Base-by-base conservation (phyloP, 2,888 invertebrate genomes). In the Agrotis ipsilon region DNA sequence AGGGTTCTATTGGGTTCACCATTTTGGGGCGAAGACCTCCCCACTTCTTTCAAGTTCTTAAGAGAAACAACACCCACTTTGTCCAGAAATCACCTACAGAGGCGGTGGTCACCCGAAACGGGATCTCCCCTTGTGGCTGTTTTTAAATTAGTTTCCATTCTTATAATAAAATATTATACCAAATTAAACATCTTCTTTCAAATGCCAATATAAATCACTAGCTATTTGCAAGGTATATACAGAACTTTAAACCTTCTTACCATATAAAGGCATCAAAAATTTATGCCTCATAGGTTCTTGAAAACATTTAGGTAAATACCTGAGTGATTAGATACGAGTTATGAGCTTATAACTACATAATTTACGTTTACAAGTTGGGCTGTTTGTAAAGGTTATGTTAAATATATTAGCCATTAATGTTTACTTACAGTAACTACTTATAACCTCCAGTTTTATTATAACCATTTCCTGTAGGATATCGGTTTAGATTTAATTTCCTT, bases 291-390 rank as follows among this genome's bases (percentile, higher is more conserved):
- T 67, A 67, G 32, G 59, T 66, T 81, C 62, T 78, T 32, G 66
- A 59, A 66, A 59, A 78, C 67, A 78, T 84, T 82, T 82, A 84
- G 70, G 67, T 84, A 79, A 82, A 84, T 82, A 70, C 64, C 71
- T 63, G 62, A 71, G 72, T 82, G 78, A 80, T 75, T 83, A 80
- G 55, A 27, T 48, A 71, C 70, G 65, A 83, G 48, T 80, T 85
- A 83, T 75, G 68, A 71, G 83, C 66, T 60, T 77, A 68, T 70
- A 70, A 71, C 60, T 78, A 62, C 72, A 72, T 83, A 71, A 80
- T 77, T 74, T 77, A 85, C 68, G 45, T 65, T 51, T 72, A 74
- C 70, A 71, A 52, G 32, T 70, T 72, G 39, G 52, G 64, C 11
- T 64, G 63, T 80, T 64, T 64, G 68, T 58, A 80, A 79, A 82